Evolutionary conservation across 2,888 invertebrate species (phyloP).

Genomic region (Metalampra italica): DNA sequence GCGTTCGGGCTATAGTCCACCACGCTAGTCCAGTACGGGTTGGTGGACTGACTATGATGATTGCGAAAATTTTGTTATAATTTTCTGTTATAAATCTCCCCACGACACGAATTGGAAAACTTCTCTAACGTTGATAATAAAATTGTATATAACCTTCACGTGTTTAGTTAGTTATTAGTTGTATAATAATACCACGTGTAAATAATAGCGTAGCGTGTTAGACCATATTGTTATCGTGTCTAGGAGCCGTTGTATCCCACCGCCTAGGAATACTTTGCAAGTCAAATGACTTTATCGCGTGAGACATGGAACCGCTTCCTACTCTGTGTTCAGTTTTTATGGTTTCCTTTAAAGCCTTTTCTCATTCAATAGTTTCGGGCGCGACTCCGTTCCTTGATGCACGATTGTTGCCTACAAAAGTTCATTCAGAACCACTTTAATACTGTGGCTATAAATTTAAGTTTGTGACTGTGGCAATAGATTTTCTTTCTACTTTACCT

Average conservation of each 20-base stretch:
- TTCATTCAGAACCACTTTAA: neutral
- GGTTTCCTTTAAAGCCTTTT: conserved; percentile 7
- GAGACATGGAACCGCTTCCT: conserved; percentile 14
- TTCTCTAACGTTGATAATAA: no score
- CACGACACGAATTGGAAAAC: no score
- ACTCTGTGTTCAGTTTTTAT: conserved; percentile 2
- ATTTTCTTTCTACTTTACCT: no score
- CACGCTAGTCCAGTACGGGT: no score
- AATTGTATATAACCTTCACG: no score
- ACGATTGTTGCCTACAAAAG: neutral
- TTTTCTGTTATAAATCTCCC: no score
- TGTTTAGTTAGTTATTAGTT: neutral
- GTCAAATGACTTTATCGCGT: conserved; percentile 23
- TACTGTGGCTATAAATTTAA: neutral
- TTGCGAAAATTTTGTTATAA: no score
- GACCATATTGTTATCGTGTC: conserved; percentile 18
- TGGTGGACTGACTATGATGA: no score
- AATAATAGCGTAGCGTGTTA: conserved; percentile 16
- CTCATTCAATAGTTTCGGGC: neutral
- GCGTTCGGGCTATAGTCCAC: no score
- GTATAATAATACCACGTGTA: neutral
- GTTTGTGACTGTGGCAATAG: neutral
- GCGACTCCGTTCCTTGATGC: neutral
- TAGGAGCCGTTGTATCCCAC: conserved; percentile 10
- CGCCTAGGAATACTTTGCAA: conserved; percentile 15